Evolutionary conservation across 2,888 invertebrate species (phyloP).

Genomic region (Macrophya annulata): DNA sequence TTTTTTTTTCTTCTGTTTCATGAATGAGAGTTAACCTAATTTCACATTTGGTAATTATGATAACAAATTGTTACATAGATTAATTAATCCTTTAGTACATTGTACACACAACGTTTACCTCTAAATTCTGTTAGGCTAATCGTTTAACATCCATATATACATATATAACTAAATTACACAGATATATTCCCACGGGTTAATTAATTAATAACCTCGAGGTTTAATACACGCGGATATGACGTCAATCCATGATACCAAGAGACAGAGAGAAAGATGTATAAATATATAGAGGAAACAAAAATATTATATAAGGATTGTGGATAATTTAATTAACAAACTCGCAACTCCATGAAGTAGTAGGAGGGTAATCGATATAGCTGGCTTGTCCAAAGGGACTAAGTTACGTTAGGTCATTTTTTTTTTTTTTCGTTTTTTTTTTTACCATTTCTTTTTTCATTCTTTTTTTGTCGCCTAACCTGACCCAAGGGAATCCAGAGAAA

Average conservation of each 20-base stretch:
- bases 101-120: background rate
- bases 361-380: background rate
- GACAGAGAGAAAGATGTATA: background rate
- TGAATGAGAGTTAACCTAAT: too few species aligned
- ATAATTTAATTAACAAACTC: conserved; percentile 20
- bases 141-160: background rate
- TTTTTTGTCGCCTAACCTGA: background rate
- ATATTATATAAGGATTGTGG: background rate
- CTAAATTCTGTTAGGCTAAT: background rate
- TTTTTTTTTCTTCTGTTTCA: too few species aligned
- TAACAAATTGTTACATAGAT: too few species aligned
- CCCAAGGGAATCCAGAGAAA: background rate
- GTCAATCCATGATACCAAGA: conserved; percentile 20
- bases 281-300: background rate
- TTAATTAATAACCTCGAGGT: conserved; percentile 32
- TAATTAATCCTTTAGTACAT: too few species aligned
- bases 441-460: background rate
- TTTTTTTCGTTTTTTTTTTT: background rate
- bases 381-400: background rate
- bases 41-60: too few species aligned
- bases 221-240: conserved; percentile 35
- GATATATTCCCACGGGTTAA: conserved; percentile 46
- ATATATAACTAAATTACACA: background rate
- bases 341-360: background rate
- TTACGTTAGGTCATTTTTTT: conserved; percentile 20